phyloP scores from a whole-genome alignment of 1,140 invertebrate species.

The Lordiphosa mommai region DNA sequence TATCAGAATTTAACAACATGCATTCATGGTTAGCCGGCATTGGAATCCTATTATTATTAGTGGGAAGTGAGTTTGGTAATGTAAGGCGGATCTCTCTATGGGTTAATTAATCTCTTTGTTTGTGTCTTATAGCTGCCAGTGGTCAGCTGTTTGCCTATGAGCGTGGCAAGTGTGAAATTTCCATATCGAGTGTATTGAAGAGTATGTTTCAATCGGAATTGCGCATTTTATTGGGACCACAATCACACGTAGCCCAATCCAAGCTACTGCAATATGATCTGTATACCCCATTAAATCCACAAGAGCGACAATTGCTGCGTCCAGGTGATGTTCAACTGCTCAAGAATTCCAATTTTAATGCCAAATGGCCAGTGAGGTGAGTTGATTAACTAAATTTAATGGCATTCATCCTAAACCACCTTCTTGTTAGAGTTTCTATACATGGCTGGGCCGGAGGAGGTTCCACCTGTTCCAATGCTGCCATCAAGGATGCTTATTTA shows the following conservation, averaged over 20 bases:
- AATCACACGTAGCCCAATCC: constrained; percentile 10
- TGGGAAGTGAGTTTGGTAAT: constrained; percentile 1
- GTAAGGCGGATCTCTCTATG: not conserved
- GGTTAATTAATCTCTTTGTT: not conserved
- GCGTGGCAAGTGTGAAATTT: constrained; percentile 58
- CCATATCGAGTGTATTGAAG: constrained; percentile 39
- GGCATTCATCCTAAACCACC: not conserved
- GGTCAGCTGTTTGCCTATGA: constrained; percentile 51
- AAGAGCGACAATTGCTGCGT: constrained; percentile 43
- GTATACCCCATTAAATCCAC: constrained; percentile 58
- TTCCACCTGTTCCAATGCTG: constrained; percentile 63
- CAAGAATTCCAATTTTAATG: constrained; percentile 73
- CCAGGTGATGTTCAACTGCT: constrained; percentile 43
- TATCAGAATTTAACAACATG: constrained; percentile 20
- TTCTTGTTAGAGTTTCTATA: constrained; percentile 43
- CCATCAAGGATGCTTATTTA: constrained; percentile 73
- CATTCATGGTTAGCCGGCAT: too few species aligned
- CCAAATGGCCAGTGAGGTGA: constrained; percentile 68
- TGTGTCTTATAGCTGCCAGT: constrained; percentile 1
- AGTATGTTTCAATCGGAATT: constrained; percentile 41
- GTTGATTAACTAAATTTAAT: not conserved
- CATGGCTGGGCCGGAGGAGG: constrained; percentile 69
- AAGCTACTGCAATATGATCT: constrained; percentile 61
- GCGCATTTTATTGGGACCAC: constrained; percentile 11
- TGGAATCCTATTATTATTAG: too few species aligned